Base-by-base conservation (phyloP, 2,888 invertebrate species). In the Tenthredo notha region DNA sequence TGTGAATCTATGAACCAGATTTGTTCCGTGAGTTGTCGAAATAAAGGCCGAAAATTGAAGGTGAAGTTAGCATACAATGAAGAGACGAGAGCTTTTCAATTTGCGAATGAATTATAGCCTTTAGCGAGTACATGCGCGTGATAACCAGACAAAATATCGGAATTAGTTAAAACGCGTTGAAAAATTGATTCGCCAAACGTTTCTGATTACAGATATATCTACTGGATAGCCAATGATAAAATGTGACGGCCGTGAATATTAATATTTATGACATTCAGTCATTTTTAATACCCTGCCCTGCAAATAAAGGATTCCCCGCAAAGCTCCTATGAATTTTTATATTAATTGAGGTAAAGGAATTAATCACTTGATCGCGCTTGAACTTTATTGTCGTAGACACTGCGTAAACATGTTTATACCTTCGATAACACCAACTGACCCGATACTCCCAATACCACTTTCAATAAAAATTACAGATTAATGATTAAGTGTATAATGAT, bases 1-100 rank as follows among this genome's bases (percentile, higher is more conserved):
- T 82, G 29, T 43, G 80, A 82, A 65, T 82, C 65, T 65, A 65
- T 43, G 10, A 33, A 50, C n/a, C 18, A 54, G 58, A 33, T 15
- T 15, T n/a, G 47, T 29, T 74, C 21, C 47, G 10, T 25, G 15
- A 1, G 5, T 25, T 74, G 74, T 10, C 74, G 10, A 74, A 74
- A 43, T 15, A 12, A 43, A 40, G 37, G 25, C 33, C 9, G 74
- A 47, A 74, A n/a, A 9, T 1, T 25, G 21, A 15, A 12, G 25
- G 37, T 40, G 9, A 43, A 74, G 21, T 33, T 54, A 12, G n/a
- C n/a, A n/a, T 54, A 12, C 54, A 18, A 74, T 25, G 43, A 21
- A 25, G 25, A 40, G 21, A 40, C 43, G 43, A 74, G 33, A 1
- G n/a, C 9, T 74, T 15, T 47, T n/a, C 74, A 74, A 74, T 74